phyloP scores from a whole-genome alignment of 2,797 vertebrate genomes.

The Pterois miles region DNA sequence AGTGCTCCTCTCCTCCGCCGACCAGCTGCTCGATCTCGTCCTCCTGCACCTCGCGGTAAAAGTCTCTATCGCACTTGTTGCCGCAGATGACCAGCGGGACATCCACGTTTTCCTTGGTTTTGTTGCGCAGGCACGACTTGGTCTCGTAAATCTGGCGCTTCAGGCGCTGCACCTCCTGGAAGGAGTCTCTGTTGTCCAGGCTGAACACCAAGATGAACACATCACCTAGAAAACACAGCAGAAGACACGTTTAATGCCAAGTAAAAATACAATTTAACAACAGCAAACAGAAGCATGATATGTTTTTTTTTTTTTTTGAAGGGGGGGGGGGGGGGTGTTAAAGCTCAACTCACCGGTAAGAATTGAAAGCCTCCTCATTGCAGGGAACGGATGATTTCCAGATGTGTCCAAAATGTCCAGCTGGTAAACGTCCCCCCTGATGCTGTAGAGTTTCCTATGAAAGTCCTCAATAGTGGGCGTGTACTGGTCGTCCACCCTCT shows the following conservation, averaged over 20 bases:
- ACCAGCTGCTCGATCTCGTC: constrained; percentile 91
- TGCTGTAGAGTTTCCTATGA: constrained; percentile 98
- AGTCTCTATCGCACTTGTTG: constrained; percentile 95
- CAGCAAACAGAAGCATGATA: neutral
- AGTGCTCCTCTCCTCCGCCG: constrained; percentile 87
- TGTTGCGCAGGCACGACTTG: constrained; percentile 95
- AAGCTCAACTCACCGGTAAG: constrained; percentile 90
- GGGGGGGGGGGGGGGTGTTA: neutral
- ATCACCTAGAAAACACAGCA: constrained; percentile 85
- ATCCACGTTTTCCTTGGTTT: constrained; percentile 93
- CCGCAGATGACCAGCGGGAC: constrained; percentile 97
- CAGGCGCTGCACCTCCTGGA: constrained; percentile 94
- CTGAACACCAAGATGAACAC: constrained; percentile 98
- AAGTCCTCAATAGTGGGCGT: constrained; percentile 99
- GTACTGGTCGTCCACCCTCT: constrained; percentile 96
- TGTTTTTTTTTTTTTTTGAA: no score
- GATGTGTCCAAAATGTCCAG: constrained; percentile 98
- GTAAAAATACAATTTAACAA: neutral
- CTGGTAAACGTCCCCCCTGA: constrained; percentile 94
- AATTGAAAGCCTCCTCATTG: constrained; percentile 97
- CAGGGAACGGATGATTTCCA: constrained; percentile 97
- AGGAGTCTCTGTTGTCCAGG: constrained; percentile 95
- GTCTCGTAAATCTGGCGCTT: constrained; percentile 97
- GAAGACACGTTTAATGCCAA: constrained; percentile 7
- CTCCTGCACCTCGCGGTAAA: constrained; percentile 90